These are phyloP conservation scores for Plotosus lineatus DNA, from an alignment of 2,113 vertebrate genomes.

Conservation along the genomic window DNA sequence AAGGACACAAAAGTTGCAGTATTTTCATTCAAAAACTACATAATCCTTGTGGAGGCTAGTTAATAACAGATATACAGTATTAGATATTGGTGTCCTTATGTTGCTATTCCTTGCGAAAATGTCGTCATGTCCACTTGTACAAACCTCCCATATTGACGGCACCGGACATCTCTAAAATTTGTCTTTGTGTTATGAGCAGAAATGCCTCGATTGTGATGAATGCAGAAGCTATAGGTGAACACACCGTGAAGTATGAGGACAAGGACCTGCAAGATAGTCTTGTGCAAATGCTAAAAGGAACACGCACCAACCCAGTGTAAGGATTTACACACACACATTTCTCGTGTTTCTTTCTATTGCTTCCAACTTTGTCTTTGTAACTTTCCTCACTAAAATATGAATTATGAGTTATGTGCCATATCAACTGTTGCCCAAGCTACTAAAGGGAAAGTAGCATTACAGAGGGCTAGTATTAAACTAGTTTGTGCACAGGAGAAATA, in stretches of 20 bases:
- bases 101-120: too few species aligned
- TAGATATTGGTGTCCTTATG: too few species aligned
- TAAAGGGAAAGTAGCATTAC: background rate
- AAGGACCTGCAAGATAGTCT: constrained; percentile 64
- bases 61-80: too few species aligned
- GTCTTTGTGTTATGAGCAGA: constrained; percentile 57
- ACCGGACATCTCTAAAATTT: background rate
- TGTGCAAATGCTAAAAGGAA: constrained; percentile 70
- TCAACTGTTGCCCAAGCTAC: background rate
- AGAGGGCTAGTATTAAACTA: too few species aligned
- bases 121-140: background rate
- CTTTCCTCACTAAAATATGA: background rate
- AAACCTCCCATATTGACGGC: background rate
- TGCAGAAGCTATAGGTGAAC: constrained; percentile 67
- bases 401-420: background rate
- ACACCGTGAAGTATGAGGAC: constrained; percentile 69
- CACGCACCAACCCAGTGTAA: constrained; percentile 68
- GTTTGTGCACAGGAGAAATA: too few species aligned
- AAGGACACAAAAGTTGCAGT: too few species aligned
- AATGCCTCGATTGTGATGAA: constrained; percentile 75
- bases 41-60: too few species aligned
- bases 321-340: constrained; percentile 41
- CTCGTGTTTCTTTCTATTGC: background rate
- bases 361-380: background rate
- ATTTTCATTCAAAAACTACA: too few species aligned